Evolutionary conservation across 1,140 invertebrate species (phyloP), one percentile per base, ranked within the genome.

Genomic region (Mylabris phalerata): DNA sequence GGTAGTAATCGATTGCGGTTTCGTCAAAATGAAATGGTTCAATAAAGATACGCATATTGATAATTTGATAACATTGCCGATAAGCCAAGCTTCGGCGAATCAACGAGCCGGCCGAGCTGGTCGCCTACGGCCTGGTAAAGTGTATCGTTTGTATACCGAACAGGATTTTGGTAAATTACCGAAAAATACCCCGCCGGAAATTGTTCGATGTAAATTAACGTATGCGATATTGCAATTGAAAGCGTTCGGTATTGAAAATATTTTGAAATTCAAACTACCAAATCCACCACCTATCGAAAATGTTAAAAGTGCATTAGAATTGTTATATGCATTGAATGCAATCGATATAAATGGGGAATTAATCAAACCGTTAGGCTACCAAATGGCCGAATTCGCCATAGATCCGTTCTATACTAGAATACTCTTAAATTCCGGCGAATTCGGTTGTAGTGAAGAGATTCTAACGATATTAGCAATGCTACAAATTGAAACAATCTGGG

Each of bases 21-120:
- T 95, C 78, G 92, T 95, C n/a, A 99, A 98, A 79, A 73, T 96
- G 48, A 87, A 90, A 32, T 95, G 91, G 79, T 96, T 89, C 71
- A 92, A 97, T 70, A 80, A 86, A 0, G 81, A 86, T 27, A 87
- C 90, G 10, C 86, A 88, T 19, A 90, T 92, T 9, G 93, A 98
- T 72, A 87, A 84, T 49, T 73, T 99, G 2, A 82, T 94, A 7
- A 81, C 92, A 3, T 84, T 93, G 40, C 89, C 94, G 0, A 81
- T 93, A 9, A 94, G 93, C 2, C 85, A 89, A 78, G 91, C 93
- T 6, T 93, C 92, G 9, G 95, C 95, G 0, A 78, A 87, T 48
- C 97, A 99, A 76, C 76, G 95, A 63, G 90, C 95, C 4, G 96
- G 96, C 0, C 77, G 97, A 56, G 93, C 95, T 5, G 97, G 96